phyloP scores from a whole-genome alignment of 2,888 invertebrate species.

The Apamea anceps region DNA sequence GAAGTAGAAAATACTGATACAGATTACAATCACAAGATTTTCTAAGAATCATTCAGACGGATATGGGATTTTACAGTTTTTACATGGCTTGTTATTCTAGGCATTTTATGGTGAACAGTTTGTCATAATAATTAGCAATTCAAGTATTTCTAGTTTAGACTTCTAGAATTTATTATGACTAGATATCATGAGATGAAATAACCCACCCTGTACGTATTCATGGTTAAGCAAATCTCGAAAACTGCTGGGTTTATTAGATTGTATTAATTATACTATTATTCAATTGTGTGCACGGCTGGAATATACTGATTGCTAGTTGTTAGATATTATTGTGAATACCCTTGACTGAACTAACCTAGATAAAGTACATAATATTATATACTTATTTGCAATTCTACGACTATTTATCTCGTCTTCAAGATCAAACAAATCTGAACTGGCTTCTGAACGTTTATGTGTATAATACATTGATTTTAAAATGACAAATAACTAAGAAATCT shows the following conservation, averaged over 20 bases:
- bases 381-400: constrained; percentile 31
- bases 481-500: background rate
- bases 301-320: constrained; percentile 20
- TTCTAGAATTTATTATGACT: constrained; percentile 14
- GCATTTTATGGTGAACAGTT: constrained; percentile 33
- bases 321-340: constrained; percentile 17
- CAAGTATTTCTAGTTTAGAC: constrained; percentile 21
- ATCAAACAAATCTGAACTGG: constrained; percentile 9
- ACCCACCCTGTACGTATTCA: constrained; percentile 15
- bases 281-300: constrained; percentile 29
- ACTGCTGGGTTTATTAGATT: constrained; percentile 17
- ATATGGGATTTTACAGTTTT: constrained; percentile 53
- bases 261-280: constrained; percentile 35
- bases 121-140: constrained; percentile 19
- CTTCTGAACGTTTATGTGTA: background rate
- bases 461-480: background rate
- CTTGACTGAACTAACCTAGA: constrained; percentile 49
- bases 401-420: constrained; percentile 13
- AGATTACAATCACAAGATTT: constrained; percentile 34
- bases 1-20: constrained; percentile 22
- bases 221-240: constrained; percentile 14
- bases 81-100: constrained; percentile 6
- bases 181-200: constrained; percentile 10
- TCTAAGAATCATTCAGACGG: constrained; percentile 47
- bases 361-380: constrained; percentile 15